Evolutionary conservation across 2,888 invertebrate species (phyloP).

Genomic region (Phania funesta): DNA sequence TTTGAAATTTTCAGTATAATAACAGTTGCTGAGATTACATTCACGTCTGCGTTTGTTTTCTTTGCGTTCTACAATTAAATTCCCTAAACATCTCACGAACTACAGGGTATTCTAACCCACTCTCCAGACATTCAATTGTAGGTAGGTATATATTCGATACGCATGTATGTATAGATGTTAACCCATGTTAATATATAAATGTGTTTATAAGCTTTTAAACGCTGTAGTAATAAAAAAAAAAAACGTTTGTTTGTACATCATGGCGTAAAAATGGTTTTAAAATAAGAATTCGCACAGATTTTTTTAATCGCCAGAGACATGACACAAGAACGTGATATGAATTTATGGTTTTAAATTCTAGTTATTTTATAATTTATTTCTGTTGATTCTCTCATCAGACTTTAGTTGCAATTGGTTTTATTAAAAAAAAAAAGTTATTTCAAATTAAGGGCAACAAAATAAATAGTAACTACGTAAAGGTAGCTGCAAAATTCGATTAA

Average conservation of each 20-base stretch:
- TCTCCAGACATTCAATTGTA: too few species aligned
- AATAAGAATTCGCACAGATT: conserved; percentile 65
- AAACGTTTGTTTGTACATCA: conserved; percentile 55
- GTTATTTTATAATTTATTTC: conserved; percentile 11
- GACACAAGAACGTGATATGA: conserved; percentile 64
- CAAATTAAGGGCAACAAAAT: not conserved
- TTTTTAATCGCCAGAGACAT: conserved; percentile 63
- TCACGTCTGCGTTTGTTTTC: too few species aligned
- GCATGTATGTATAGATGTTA: not conserved
- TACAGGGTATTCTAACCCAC: too few species aligned
- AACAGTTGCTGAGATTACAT: too few species aligned
- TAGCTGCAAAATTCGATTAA: not conserved
- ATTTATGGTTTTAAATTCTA: conserved; percentile 61
- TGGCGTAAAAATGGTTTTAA: conserved; percentile 63
- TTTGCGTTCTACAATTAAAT: too few species aligned
- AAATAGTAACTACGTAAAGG: not conserved
- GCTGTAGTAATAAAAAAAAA: conserved; percentile 44
- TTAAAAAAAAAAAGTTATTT: not conserved
- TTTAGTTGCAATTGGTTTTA: conserved; percentile 7
- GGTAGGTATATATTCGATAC: not conserved
- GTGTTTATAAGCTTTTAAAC: not conserved
- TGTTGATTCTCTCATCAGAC: conserved; percentile 17
- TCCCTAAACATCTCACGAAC: too few species aligned
- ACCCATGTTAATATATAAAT: too few species aligned
- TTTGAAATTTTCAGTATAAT: too few species aligned